These are phyloP conservation scores for Campoletis raptor DNA, from an alignment of 2,888 invertebrate genomes.

Conservation along the genomic window DNA sequence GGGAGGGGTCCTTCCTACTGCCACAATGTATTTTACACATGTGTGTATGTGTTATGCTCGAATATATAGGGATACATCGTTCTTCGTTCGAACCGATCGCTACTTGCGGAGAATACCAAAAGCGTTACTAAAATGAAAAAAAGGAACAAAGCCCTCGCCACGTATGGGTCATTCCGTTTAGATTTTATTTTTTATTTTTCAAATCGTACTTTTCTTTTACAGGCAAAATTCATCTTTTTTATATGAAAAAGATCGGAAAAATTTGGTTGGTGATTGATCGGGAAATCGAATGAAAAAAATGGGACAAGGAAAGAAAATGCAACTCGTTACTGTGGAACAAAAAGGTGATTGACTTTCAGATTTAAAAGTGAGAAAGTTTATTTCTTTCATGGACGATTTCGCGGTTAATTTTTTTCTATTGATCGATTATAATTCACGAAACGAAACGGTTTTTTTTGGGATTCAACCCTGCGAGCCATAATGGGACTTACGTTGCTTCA, in stretches of 20 bases:
- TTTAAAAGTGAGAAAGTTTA: not conserved
- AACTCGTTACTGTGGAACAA: not conserved
- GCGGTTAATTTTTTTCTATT: not conserved
- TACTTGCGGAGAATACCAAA: slow-evolving; percentile 24
- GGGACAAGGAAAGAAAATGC: not conserved
- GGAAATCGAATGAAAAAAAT: not conserved
- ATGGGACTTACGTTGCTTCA: no score
- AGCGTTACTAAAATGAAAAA: slow-evolving; percentile 8
- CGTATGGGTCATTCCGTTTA: not conserved
- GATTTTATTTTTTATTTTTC: not conserved
- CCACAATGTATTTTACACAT: slow-evolving; percentile 31
- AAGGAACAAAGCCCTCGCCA: not conserved
- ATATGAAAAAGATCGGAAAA: no score
- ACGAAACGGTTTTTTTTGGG: no score
- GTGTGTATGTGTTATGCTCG: not conserved
- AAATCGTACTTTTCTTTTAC: not conserved
- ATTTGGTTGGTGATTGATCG: not conserved
- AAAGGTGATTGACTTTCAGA: no score
- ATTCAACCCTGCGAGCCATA: no score
- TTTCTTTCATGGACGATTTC: not conserved
- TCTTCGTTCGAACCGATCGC: not conserved
- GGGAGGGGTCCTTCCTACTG: slow-evolving; percentile 26
- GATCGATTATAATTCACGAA: not conserved
- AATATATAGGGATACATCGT: not conserved
- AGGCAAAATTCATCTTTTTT: no score